Base-by-base conservation (phyloP, 2,888 invertebrate genomes). In the Autographa pulchrina region DNA sequence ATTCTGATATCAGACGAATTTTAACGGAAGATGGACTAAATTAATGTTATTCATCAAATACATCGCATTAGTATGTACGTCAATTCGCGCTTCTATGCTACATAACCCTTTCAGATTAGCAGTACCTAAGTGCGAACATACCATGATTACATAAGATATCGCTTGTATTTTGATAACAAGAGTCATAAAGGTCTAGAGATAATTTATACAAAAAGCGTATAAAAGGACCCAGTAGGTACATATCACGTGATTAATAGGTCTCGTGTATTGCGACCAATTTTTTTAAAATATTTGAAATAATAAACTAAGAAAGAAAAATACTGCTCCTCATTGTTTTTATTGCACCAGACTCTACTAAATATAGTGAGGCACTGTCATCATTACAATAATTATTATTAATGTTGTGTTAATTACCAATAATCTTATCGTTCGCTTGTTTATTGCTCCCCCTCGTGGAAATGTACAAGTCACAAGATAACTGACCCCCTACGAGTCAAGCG, bases 401-500 rank as follows among this genome's bases (percentile, higher is more conserved):
- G 81, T 81, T 78, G 77, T 75, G 86, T 88, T 85, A 88, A 87
- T 87, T 87, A 86, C 85, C 88, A 88, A 81, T 86, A 78, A 77
- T 83, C 86, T 89, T 91, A 91, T 90, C 88, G 77, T 75, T 68
- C 79, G 43, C 62, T 91, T 92, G 91, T 91, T 92, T 89, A 87
- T 87, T 85, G 77, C 70, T 79, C 86, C 90, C 87, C 87, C 88
- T 88, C 76, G 89, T 94, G 95, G 95, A 95, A 95, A 92, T 90
- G 88, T 94, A 93, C 94, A 78, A 84, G 89, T 92, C 92, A 91
- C 77, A 70, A 74, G 93, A 92, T 94, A 93, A 88, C 85, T 93
- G 94, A 92, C 93, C 95, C 94, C 95, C 95, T 86, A 88, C 88
- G 90, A 78, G 89, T 84, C 82, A 80, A 73, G 59, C 72, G 70